These are phyloP conservation scores for Leptodactylus fallax DNA, from an alignment of 2,797 vertebrate species.

Conservation along the genomic window DNA sequence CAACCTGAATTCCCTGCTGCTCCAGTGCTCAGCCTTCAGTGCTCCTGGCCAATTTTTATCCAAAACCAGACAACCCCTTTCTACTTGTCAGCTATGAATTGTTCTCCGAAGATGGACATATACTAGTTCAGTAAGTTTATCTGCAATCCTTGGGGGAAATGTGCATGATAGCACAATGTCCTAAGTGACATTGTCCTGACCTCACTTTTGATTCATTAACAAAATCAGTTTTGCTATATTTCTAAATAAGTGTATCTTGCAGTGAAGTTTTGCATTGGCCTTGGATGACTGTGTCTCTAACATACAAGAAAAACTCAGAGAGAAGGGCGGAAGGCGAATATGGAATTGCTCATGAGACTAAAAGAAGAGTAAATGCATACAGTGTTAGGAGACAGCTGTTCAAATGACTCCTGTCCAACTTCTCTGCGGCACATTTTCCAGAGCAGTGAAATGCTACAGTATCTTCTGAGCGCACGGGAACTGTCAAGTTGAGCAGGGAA, in stretches of 20 bases:
- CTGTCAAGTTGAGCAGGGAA: slow-evolving; percentile 24
- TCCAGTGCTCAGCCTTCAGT: no score
- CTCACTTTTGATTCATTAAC: neutral
- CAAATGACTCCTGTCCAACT: neutral
- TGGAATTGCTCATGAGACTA: neutral
- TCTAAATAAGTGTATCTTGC: neutral
- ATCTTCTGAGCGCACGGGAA: neutral
- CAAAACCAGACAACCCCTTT: no score
- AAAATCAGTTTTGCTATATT: neutral
- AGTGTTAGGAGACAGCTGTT: neutral
- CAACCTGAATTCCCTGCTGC: no score
- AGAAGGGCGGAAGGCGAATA: neutral
- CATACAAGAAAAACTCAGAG: neutral
- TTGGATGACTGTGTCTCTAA: neutral
- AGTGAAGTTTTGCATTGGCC: neutral
- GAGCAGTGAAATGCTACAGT: neutral
- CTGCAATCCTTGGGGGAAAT: neutral
- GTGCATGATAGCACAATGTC: neutral
- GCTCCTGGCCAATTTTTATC: no score
- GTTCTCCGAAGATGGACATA: no score
- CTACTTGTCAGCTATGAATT: no score
- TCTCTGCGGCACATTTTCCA: neutral
- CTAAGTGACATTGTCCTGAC: neutral
- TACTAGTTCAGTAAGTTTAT: neutral
- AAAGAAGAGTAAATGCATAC: neutral